Conservation (phyloP, 2,113 vertebrate genomes). For the Noctilio leporinus region DNA sequence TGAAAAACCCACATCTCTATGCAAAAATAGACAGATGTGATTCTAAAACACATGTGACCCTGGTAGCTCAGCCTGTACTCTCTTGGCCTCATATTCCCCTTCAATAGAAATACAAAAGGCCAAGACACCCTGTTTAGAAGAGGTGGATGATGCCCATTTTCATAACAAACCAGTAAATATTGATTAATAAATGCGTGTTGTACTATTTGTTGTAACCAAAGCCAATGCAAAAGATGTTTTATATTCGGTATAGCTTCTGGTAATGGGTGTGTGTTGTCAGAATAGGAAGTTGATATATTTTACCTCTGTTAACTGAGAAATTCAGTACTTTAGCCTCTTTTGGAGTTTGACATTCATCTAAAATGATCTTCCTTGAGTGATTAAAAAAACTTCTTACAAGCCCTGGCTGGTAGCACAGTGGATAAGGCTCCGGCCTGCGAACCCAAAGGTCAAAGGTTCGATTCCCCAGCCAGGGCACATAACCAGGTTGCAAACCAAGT, state of each 20-base stretch:
- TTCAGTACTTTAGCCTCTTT: background rate
- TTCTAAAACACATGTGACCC: background rate
- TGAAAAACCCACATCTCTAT: conserved; percentile 5
- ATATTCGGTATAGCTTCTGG: background rate
- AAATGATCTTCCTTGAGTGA: background rate
- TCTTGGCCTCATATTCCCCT: background rate
- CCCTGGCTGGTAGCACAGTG: too few relatives aligned
- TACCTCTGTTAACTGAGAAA: background rate
- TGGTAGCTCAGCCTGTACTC: background rate
- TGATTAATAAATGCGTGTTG: background rate
- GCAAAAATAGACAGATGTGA: background rate
- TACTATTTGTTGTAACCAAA: conserved; percentile 3
- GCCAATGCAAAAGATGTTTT: background rate
- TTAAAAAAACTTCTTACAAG: too few relatives aligned
- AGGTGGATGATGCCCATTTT: background rate
- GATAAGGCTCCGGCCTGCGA: too few relatives aligned
- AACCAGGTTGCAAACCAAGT: too few relatives aligned
- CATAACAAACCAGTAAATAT: background rate
- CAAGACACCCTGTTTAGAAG: background rate
- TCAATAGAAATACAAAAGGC: background rate
- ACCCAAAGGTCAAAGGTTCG: too few relatives aligned
- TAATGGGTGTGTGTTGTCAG: background rate
- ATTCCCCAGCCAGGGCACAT: too few relatives aligned
- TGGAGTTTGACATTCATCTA: background rate
- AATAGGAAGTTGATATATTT: background rate